Base-by-base conservation (phyloP, 1,140 invertebrate species). In the Frieseomelitta varia region DNA sequence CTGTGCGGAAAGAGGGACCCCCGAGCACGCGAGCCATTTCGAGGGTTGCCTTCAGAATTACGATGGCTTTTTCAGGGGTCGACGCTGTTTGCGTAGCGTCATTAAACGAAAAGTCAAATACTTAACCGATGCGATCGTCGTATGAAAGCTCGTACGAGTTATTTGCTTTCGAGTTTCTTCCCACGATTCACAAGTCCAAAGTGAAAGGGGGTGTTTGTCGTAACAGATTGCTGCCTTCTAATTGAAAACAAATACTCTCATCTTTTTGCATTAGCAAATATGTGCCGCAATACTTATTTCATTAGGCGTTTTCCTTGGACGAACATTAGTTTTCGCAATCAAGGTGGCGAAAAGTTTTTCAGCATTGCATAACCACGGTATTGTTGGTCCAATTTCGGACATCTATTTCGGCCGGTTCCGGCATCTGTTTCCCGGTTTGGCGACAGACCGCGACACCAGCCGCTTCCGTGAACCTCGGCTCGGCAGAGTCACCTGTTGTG, bases 401-500 rank as follows among this genome's bases (percentile, higher is more conserved):
- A 51, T 61, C 21, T 53, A 65, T 68, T 71, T 82, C 63, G 75
- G 78, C 75, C 53, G 61, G 84, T 63, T 74, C 58, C 81, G 74
- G 34, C 56, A 71, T 65, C 58, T 55, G 63, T 55, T 74, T 55
- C 65, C 81, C 65, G 67, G 78, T 30, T 21, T 21, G 56, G 56
- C n/a, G 72, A 74, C 79, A 78, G 68, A 27, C 80, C 69, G 71
- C 81, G 34, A 79, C 76, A 75, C 85, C 71, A 56, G 61, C 71
- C 56, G 56, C 81, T 84, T 84, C 81, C 81, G 81, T 68, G 75
- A 24, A 39, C 27, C 76, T 69, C 67, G 56, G 17, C 24, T 55
- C 21, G 67, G 67, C 67, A 58, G 83, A 88, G 87, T 92, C 91
- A 94, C 92, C 92, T 93, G 92, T 94, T 93, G 91, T 92, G 82